Percentiles rank a stretch among this genome's conserved stretches.
Conservation (phyloP, 2,888 invertebrate genomes). For the Iphiclides podalirius region DNA sequence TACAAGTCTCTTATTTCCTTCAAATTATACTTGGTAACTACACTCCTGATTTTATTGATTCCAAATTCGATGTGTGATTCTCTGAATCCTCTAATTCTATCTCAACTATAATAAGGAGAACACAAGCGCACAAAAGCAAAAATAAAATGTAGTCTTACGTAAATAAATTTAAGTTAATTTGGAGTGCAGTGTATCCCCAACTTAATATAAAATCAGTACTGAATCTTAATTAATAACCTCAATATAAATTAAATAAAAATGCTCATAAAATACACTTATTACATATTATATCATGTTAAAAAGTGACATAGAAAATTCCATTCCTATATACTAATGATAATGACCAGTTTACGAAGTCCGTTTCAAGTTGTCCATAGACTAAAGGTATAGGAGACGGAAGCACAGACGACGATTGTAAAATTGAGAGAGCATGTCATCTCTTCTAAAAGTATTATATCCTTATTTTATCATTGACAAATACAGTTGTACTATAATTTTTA, state of each 20-base stretch:
- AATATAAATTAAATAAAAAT: conserved; percentile 74
- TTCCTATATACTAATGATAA: conserved; percentile 72
- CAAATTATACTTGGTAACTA: conserved; percentile 51
- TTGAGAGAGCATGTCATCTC: conserved; percentile 1
- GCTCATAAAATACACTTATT: conserved; percentile 74
- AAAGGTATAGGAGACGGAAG: conserved; percentile 1
- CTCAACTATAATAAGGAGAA: conserved; percentile 43
- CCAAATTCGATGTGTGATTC: conserved; percentile 41
- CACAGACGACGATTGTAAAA: conserved; percentile 5
- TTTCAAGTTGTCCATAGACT: conserved; percentile 25
- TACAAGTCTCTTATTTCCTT: conserved; percentile 13
- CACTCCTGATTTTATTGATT: conserved; percentile 51
- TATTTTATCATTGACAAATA: conserved; percentile 15
- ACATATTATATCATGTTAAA: conserved; percentile 61
- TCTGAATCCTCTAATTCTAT: conserved; percentile 41
- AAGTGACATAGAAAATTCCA: conserved; percentile 78
- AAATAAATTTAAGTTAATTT: conserved; percentile 32
- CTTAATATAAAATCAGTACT: conserved; percentile 70
- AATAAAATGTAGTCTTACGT: conserved; percentile 16
- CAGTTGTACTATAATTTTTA: conserved; percentile 20
- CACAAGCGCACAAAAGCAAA: conserved; percentile 41
- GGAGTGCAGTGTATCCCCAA: conserved; percentile 56
- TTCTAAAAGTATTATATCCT: conserved; percentile 7
- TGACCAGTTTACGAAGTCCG: conserved; percentile 52
- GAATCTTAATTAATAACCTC: conserved; percentile 62